Conservation (phyloP, 2,797 vertebrate species). For the Pseudopleuronectes americanus region DNA sequence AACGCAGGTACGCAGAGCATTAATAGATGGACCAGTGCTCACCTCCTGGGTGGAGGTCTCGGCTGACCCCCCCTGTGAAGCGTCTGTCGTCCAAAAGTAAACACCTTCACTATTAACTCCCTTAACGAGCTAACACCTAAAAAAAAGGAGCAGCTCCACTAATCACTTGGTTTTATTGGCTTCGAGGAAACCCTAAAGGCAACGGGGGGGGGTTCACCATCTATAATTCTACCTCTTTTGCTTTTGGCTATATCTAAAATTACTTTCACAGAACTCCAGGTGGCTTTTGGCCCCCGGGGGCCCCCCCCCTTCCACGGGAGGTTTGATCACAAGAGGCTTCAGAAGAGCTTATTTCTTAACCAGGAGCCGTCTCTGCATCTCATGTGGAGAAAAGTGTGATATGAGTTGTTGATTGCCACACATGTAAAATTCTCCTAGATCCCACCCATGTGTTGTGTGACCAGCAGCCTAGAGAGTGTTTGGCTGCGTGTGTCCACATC, state of each 20-base stretch:
- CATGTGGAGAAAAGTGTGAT: conserved; percentile 12
- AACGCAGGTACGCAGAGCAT: not conserved
- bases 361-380: conserved; percentile 20
- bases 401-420: conserved; percentile 33
- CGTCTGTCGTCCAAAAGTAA: conserved; percentile 79
- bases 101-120: conserved; percentile 80
- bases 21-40: conserved; percentile 27
- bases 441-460: conserved; percentile 30
- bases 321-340: conserved; percentile 34
- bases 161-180: conserved; percentile 79
- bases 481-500: conserved; percentile 4
- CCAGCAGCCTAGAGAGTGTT: conserved; percentile 9
- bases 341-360: conserved; percentile 31
- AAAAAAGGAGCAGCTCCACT: conserved; percentile 67
- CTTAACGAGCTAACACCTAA: conserved; percentile 81
- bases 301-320: conserved; percentile 8
- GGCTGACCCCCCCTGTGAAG: conserved; percentile 48
- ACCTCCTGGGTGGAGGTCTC: conserved; percentile 35
- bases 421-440: conserved; percentile 32
- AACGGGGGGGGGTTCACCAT: conserved; percentile 42
- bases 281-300: conserved; percentile 27
- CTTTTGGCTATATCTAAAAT: conserved; percentile 66
- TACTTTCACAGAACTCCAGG: conserved; percentile 43
- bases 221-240: conserved; percentile 65
- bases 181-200: conserved; percentile 55